Percentiles rank a stretch among this genome's conserved stretches.
Evolutionary conservation across 2,797 vertebrate species (phyloP).

Genomic region (Betta splendens): DNA sequence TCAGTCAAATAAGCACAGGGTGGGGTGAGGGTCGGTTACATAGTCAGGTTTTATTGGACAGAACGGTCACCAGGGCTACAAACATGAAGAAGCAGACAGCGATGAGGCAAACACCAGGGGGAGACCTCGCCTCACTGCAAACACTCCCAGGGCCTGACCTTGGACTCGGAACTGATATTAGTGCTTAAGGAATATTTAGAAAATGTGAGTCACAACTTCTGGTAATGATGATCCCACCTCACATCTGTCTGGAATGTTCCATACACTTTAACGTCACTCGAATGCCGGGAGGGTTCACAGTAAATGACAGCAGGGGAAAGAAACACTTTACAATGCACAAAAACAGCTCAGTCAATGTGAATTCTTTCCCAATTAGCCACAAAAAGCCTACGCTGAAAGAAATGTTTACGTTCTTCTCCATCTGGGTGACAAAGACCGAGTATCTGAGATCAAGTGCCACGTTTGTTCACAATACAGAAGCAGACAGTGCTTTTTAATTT

Average conservation of each 20-base stretch:
- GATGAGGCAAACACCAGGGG: constrained; percentile 74
- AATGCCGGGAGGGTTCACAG: constrained; percentile 8
- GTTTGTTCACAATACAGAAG: constrained; percentile 48
- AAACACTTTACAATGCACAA: constrained; percentile 31
- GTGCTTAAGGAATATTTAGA: constrained; percentile 44
- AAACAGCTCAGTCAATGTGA: constrained; percentile 35
- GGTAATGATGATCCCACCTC: constrained; percentile 38
- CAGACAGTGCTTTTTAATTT: constrained; percentile 24
- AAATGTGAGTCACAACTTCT: constrained; percentile 25
- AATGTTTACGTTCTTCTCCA: constrained; percentile 3
- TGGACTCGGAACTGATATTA: constrained; percentile 37
- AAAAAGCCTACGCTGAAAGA: background rate
- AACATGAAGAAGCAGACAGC: constrained; percentile 75
- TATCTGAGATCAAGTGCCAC: constrained; percentile 41
- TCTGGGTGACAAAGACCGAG: constrained; percentile 11
- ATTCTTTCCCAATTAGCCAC: constrained; percentile 9
- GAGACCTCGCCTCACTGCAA: constrained; percentile 64
- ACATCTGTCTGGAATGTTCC: constrained; percentile 54
- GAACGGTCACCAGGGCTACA: constrained; percentile 77
- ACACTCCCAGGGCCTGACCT: constrained; percentile 39
- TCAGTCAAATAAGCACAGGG: constrained; percentile 3
- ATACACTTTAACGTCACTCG: constrained; percentile 15
- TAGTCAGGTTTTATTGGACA: constrained; percentile 80
- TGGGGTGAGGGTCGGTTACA: constrained; percentile 57
- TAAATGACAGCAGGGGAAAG: constrained; percentile 21